Base-by-base conservation (phyloP, 2,113 vertebrate species). In the Peucedramus taeniatus region DNA sequence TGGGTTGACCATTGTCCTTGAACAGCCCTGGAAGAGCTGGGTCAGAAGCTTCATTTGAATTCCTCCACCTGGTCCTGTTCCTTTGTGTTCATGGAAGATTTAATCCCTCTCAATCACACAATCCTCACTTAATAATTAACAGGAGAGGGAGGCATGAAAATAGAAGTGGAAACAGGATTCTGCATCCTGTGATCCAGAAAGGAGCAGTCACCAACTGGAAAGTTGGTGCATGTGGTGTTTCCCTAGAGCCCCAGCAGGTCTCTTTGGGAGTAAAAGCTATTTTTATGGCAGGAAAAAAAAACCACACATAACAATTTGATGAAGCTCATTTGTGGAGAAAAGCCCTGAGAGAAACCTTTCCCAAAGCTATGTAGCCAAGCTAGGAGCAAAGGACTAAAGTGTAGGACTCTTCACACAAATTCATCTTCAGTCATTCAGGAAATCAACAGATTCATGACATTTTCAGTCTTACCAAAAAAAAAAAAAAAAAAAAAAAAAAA, bases 401-500 rank as follows among this genome's bases (percentile, higher is more conserved):
- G 0, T 8, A 44, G 30, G 21, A 40, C 15, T 44, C 26, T 27
- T 23, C 35, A 44, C 14, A 69, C 3, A 68, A 65, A 61, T 44
- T 77, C 10, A 49, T 45, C 35, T 39, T 22, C 33, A 33, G 31
- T 39, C 19, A 53, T 54, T 4, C 64, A 75, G 27, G 44, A 86
- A 76, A 53, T 35, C 45, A 59, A 78, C 6, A 64, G 61, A 56
- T 50, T 26, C 6, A 23, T 23, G 23, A 30, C 13, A n/a, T 57
- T 66, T 79, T 68, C 18, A 18, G 23, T 45, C 5, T n/a, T n/a
- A 31, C 4, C 10, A 30, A 63, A 35, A 39, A 93, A 92, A 82
- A 59, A 53, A 24, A 13, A 87, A 90, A 80, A 59, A 13, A 87
- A 90, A 80, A 59, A 13, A 87, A 90, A 80, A 59, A n/a, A 30